Conservation (phyloP, 1,140 invertebrate genomes). For the Tetramorium simillimum region DNA sequence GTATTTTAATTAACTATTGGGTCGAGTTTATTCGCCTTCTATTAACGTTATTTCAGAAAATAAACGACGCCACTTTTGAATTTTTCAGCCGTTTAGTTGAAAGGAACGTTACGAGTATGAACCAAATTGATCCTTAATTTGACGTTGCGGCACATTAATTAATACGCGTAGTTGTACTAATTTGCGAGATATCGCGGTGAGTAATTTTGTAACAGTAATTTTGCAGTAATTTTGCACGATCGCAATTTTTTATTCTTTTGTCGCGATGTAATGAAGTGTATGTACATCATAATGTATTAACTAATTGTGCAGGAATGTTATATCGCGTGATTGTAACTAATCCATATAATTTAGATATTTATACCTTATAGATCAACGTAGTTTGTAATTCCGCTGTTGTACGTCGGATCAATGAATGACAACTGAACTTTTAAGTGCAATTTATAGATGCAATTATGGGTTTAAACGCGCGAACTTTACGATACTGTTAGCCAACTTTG, state of each 20-base stretch:
- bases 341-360: not conserved
- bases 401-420: not conserved
- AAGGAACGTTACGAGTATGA: no score
- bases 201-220: no score
- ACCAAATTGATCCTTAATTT: not conserved
- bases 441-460: not conserved
- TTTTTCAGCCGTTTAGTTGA: not conserved
- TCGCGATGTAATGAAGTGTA: not conserved
- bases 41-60: not conserved
- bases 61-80: not conserved
- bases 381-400: not conserved
- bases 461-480: not conserved
- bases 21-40: constrained; percentile 2
- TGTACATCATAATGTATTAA: not conserved
- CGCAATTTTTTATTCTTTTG: not conserved
- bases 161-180: not conserved
- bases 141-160: not conserved
- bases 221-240: not conserved
- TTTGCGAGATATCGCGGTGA: not conserved
- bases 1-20: constrained; percentile 5
- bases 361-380: not conserved
- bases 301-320: no score
- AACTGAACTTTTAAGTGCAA: constrained; percentile 1
- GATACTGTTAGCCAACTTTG: constrained; percentile 1
- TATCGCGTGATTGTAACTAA: not conserved